phyloP scores from a whole-genome alignment of 2,888 invertebrate genomes.

The Beris chalybata region DNA sequence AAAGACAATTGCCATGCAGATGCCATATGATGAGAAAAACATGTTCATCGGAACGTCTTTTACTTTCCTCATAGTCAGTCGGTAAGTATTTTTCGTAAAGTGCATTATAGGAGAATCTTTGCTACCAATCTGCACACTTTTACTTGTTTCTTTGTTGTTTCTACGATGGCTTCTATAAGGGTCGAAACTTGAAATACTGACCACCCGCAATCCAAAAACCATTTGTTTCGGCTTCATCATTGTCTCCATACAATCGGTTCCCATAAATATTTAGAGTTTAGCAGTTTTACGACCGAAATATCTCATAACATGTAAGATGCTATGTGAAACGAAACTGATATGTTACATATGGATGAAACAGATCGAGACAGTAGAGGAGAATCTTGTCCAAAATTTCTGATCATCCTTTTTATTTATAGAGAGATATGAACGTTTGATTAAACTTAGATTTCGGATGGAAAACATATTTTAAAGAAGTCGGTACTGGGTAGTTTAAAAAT shows the following conservation, averaged over 20 bases:
- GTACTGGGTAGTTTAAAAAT: no score
- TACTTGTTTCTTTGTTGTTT: neutral
- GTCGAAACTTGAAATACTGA: constrained; percentile 17
- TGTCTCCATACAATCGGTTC: constrained; percentile 18
- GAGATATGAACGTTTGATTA: no score
- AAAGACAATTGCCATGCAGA: constrained; percentile 10
- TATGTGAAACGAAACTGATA: constrained; percentile 23
- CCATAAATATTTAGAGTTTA: constrained; percentile 31
- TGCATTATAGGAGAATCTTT: no score
- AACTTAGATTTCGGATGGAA: no score
- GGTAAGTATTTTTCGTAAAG: no score
- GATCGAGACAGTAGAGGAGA: neutral
- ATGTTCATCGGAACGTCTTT: constrained; percentile 1
- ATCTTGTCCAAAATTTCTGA: no score
- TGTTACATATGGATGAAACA: constrained; percentile 26
- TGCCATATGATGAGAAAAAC: constrained; percentile 10
- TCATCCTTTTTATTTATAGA: no score
- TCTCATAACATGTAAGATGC: constrained; percentile 3
- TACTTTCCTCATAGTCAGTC: constrained; percentile 1
- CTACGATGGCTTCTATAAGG: constrained; percentile 2
- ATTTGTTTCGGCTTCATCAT: constrained; percentile 18
- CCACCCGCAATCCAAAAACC: constrained; percentile 23
- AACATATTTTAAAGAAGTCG: no score
- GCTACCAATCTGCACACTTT: no score
- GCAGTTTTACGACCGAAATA: constrained; percentile 16